phyloP scores from a whole-genome alignment of 2,797 vertebrate genomes.

The Muscicapa comitata region DNA sequence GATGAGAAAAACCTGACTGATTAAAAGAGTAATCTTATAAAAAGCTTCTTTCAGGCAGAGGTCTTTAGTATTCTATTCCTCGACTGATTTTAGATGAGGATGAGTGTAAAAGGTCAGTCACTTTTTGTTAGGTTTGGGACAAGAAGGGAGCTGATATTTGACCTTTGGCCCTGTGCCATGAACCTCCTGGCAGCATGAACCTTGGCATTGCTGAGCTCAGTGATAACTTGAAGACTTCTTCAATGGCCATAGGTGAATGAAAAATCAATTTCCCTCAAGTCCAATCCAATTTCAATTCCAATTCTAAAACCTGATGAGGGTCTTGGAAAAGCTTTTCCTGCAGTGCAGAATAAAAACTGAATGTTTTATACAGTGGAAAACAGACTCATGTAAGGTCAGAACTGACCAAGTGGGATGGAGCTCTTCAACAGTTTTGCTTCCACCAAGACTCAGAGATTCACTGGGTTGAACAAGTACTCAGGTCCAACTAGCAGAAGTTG shows the following conservation, averaged over 20 bases:
- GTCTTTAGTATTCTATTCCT: not conserved
- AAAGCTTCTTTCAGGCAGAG: not conserved
- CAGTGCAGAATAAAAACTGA: not conserved
- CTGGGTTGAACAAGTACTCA: not conserved
- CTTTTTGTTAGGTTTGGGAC: not conserved
- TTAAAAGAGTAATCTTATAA: not conserved
- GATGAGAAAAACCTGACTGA: not conserved
- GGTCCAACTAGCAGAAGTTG: not conserved
- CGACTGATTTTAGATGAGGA: not conserved
- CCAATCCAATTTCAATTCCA: not conserved
- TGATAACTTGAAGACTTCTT: not conserved
- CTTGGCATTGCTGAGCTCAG: not conserved
- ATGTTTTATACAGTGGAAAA: not conserved
- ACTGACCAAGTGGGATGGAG: not conserved
- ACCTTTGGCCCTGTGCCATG: not conserved
- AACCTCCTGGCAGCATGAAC: not conserved
- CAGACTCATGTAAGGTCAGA: not conserved
- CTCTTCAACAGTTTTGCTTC: constrained; percentile 1
- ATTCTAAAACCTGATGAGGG: not conserved
- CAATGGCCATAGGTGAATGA: not conserved
- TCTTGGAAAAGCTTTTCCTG: not conserved
- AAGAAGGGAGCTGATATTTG: not conserved
- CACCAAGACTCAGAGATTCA: not conserved
- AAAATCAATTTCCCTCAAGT: not conserved
- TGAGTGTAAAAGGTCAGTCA: not conserved